Conservation (phyloP, 2,797 vertebrate species). For the Acanthornis magna region DNA sequence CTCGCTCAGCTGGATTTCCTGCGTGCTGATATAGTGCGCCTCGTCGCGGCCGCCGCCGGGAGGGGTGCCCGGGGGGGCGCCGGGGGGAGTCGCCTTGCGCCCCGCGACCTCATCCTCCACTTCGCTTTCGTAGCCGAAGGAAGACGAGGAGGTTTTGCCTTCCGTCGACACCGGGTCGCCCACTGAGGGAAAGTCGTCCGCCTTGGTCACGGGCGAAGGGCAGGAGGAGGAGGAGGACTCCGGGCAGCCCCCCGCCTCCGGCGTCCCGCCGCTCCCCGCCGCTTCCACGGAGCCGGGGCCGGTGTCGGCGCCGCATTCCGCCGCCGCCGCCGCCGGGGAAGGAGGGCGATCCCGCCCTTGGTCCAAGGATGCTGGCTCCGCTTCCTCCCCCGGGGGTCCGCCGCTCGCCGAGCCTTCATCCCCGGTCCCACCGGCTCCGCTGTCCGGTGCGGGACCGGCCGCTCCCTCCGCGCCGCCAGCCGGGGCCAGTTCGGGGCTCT, state of each 20-base stretch:
- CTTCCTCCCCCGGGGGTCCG: not conserved
- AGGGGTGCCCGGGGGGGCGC: not conserved
- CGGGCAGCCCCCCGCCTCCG: slow-evolving; percentile 4
- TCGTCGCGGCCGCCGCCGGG: slow-evolving; percentile 74
- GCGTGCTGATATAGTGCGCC: slow-evolving; percentile 95
- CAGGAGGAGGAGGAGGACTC: slow-evolving; percentile 50
- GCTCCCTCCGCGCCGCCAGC: slow-evolving; percentile 73
- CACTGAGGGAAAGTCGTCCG: not conserved
- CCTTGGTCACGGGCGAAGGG: slow-evolving; percentile 42
- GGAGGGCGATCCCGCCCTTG: not conserved
- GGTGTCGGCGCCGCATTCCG: not conserved
- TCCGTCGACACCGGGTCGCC: slow-evolving; percentile 55
- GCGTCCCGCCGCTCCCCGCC: slow-evolving; percentile 15
- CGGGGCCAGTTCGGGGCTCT: slow-evolving; percentile 74
- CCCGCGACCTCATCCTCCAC: slow-evolving; percentile 79
- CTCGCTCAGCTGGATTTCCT: slow-evolving; percentile 96
- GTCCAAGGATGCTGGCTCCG: not conserved
- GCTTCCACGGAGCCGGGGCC: not conserved
- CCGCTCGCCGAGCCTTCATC: not conserved
- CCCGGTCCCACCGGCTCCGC: slow-evolving; percentile 4
- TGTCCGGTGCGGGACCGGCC: slow-evolving; percentile 61
- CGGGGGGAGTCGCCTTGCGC: not conserved
- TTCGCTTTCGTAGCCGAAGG: slow-evolving; percentile 81
- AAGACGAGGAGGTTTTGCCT: slow-evolving; percentile 67
- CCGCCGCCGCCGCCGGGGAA: slow-evolving; percentile 1